Conservation (phyloP, 2,797 vertebrate species). For the Dendrocincla tyrannina region DNA sequence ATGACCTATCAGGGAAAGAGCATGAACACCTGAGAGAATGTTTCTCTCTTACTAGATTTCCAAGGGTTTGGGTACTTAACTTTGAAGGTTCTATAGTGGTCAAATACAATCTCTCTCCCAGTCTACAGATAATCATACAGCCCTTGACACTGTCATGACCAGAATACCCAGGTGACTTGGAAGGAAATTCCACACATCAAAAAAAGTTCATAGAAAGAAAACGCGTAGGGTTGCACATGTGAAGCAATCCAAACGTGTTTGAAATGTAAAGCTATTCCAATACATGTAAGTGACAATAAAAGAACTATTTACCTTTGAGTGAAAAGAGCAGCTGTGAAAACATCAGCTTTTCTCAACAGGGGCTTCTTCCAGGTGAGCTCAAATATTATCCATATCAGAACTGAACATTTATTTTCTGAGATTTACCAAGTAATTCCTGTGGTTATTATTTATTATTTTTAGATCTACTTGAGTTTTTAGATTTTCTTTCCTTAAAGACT, state of each 20-base stretch:
- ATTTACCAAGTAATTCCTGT: slow-evolving; percentile 23
- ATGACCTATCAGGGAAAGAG: not conserved
- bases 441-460: slow-evolving; percentile 48
- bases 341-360: not conserved
- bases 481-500: not conserved
- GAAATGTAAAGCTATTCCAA: slow-evolving; percentile 38
- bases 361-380: slow-evolving; percentile 48
- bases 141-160: not conserved
- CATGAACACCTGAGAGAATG: not conserved
- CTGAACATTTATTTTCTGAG: slow-evolving; percentile 40
- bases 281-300: slow-evolving; percentile 36
- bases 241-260: slow-evolving; percentile 11
- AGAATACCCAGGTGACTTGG: not conserved
- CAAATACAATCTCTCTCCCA: not conserved
- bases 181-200: slow-evolving; percentile 22
- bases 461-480: not conserved
- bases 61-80: not conserved
- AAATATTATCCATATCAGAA: slow-evolving; percentile 43
- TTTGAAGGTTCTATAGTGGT: not conserved
- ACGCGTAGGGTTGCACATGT: fast-evolving
- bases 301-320: slow-evolving; percentile 31
- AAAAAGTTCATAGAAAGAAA: not conserved
- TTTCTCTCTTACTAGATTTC: not conserved
- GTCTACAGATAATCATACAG: not conserved
- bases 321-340: slow-evolving; percentile 59